Evolutionary conservation across 1,140 invertebrate species (phyloP), one percentile per base, ranked within the genome.

Genomic region (Euwallacea fornicatus): DNA sequence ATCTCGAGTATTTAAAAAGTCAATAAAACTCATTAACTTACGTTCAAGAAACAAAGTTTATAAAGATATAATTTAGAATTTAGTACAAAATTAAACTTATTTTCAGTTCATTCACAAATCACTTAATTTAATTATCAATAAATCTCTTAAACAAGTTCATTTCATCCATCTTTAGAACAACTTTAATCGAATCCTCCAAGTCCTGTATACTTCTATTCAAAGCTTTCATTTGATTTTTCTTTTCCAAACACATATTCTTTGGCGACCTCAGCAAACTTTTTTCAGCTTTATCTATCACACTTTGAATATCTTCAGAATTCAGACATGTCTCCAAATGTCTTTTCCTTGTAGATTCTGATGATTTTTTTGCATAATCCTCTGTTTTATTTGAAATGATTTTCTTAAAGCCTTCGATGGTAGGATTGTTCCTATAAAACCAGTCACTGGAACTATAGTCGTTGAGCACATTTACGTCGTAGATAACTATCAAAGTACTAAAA

Each of bases 361-460:
- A 8, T 16, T 8, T 59, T 7, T 59, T 21, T 7, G 33, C 11
- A 10, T n/a, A 11, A 42, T 43, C 47, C 47, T 73, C 71, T 16
- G 66, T 47, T 53, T 75, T 69, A 41, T 69, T 21, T 11, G 61
- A 42, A 42, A 76, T 68, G 44, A 66, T 61, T 59, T 73, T 70
- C 44, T 75, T 77, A 42, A 42, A 71, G 10, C 65, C 63, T 72
- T 75, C 56, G 10, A 79, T 73, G 53, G 76, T 47, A 21, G 77
- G 76, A 71, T 81, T 76, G 46, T 75, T 68, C 7, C 79, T 16
- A 59, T 80, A 80, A 65, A 79, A 80, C 80, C 80, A 81, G 16
- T 76, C 66, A 54, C 70, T 72, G 11, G 47, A 53, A 42, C 59
- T 56, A 68, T 73, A 80, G 0, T 73, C 70, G 6, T 61, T 46